These are phyloP conservation scores for Sinonovacula constricta DNA, from an alignment of 1,140 invertebrate genomes.

Conservation along the genomic window DNA sequence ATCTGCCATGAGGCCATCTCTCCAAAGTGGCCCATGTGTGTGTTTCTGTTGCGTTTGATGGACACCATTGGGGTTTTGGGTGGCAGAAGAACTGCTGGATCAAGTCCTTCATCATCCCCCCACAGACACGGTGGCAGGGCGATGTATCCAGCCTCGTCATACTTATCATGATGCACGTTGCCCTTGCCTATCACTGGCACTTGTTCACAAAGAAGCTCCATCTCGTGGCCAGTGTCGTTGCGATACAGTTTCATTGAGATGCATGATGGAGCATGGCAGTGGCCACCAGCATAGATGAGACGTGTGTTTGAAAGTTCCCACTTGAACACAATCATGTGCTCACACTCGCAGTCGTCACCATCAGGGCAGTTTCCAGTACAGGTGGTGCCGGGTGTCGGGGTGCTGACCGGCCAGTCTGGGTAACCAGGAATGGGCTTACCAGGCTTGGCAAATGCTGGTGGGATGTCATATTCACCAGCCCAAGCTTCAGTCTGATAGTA, in stretches of 20 bases:
- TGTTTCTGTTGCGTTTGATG: conserved; percentile 49
- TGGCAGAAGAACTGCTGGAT: conserved; percentile 45
- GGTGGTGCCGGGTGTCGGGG: conserved; percentile 49
- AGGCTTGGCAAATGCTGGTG: conserved; percentile 51
- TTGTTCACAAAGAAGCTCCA: conserved; percentile 51
- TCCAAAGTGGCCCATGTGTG: conserved; percentile 44
- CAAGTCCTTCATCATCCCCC: conserved; percentile 49
- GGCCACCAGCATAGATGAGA: conserved; percentile 54
- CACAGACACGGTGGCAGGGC: conserved; percentile 52
- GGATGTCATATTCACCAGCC: conserved; percentile 57
- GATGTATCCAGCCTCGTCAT: conserved; percentile 50
- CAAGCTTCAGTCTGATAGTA: conserved; percentile 57
- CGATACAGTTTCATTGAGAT: conserved; percentile 52
- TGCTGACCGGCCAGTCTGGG: conserved; percentile 48
- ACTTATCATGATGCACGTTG: conserved; percentile 49
- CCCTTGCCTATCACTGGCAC: conserved; percentile 46
- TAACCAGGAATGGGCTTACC: conserved; percentile 50
- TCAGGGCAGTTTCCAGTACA: conserved; percentile 51
- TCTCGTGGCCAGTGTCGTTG: conserved; percentile 54
- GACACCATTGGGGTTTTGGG: conserved; percentile 52
- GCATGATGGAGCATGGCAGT: conserved; percentile 53
- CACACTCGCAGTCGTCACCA: conserved; percentile 52
- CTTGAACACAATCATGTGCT: conserved; percentile 43
- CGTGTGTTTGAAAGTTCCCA: conserved; percentile 47
- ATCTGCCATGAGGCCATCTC: conserved; percentile 57